Evolutionary conservation across 2,888 invertebrate genomes (phyloP).

Genomic region (Agrochola lychnidis): DNA sequence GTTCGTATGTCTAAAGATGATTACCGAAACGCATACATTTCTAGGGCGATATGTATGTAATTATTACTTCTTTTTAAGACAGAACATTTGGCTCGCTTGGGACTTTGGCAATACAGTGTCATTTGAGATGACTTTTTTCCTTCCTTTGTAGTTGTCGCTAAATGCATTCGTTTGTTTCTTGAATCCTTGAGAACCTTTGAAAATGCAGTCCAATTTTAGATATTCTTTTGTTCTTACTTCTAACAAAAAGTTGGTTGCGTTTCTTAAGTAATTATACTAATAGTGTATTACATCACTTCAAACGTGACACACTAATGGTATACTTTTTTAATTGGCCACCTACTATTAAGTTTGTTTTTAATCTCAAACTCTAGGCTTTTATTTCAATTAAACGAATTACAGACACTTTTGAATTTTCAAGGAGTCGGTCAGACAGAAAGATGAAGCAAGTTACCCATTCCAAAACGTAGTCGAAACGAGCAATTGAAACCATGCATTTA

Average conservation of each 20-base stretch:
- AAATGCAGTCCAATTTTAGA: not conserved
- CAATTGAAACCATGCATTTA: no score
- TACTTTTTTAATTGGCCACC: not conserved
- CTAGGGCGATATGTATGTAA: no score
- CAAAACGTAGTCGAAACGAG: not conserved
- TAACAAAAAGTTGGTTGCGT: not conserved
- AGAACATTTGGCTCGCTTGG: not conserved
- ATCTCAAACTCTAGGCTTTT: not conserved
- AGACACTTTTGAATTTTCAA: not conserved
- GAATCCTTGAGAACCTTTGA: not conserved
- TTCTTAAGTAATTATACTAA: not conserved
- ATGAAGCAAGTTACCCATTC: no score
- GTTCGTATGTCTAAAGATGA: not conserved
- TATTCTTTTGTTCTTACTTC: not conserved
- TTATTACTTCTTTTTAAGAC: not conserved
- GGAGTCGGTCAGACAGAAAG: not conserved
- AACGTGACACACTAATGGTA: not conserved
- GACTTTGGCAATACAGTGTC: constrained; percentile 1
- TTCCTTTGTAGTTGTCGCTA: not conserved
- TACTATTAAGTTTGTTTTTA: not conserved
- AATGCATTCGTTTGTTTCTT: constrained; percentile 14
- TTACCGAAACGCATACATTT: not conserved
- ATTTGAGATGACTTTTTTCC: constrained; percentile 10
- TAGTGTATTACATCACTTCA: no score
- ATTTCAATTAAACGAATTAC: not conserved